Evolutionary conservation across 2,797 vertebrate genomes (phyloP).

Genomic region (Rousettus madagascariensis): DNA sequence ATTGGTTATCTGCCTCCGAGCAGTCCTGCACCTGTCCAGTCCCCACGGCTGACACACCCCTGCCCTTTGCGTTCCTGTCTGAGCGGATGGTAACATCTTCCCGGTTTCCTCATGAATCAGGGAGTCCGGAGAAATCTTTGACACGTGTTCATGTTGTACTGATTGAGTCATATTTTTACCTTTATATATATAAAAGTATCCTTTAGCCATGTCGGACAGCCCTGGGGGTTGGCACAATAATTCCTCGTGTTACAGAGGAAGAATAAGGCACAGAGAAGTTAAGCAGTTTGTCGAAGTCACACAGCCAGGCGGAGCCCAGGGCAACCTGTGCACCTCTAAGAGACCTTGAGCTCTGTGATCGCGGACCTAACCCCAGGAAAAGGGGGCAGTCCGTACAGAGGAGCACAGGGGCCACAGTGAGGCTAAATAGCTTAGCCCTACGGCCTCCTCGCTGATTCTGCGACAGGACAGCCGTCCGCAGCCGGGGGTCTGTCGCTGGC

Average conservation of each 20-base stretch:
- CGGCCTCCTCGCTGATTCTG: too few relatives aligned
- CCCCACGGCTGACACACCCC: fast-evolving
- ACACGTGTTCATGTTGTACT: neutral
- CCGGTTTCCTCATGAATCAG: neutral
- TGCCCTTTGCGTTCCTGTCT: neutral
- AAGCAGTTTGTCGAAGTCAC: neutral
- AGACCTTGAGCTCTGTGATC: neutral
- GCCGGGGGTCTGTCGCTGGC: fast-evolving
- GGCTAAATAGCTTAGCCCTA: neutral
- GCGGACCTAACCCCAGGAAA: neutral
- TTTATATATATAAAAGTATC: neutral
- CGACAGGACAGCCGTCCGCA: fast-evolving
- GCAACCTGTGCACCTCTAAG: too few relatives aligned
- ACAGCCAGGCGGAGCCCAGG: neutral
- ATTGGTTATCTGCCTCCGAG: fast-evolving
- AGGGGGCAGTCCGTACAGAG: fast-evolving
- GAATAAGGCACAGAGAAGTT: neutral
- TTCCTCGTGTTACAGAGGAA: fast-evolving
- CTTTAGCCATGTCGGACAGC: neutral
- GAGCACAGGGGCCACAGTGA: neutral
- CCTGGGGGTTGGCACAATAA: neutral
- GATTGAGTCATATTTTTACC: neutral
- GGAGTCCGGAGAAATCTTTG: neutral
- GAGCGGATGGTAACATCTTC: neutral
- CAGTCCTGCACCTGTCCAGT: neutral